Conservation (phyloP, 2,797 vertebrate species). For the Spinus olivaceus region DNA sequence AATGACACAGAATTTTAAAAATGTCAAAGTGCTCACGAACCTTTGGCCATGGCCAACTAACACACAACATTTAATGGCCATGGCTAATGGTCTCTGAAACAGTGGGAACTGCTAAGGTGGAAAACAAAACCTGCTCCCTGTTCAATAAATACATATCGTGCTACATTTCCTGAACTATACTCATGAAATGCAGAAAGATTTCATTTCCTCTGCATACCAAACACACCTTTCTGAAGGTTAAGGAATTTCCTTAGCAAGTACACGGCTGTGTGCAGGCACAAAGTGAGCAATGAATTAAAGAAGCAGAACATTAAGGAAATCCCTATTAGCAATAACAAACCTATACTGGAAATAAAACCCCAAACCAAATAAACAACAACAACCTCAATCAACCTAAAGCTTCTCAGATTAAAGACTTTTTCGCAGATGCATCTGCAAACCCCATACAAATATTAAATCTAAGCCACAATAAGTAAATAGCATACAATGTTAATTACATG, state of each 20-base stretch:
- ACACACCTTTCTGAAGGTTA: not conserved
- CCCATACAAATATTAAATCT: not conserved
- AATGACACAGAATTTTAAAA: not conserved
- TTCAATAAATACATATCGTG: not conserved
- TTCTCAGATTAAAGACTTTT: not conserved
- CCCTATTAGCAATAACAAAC: not conserved
- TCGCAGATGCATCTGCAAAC: not conserved
- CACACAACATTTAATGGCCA: not conserved
- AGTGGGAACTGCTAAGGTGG: not conserved
- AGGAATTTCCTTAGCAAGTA: not conserved
- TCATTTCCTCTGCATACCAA: not conserved
- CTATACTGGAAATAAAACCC: not conserved
- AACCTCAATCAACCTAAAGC: not conserved
- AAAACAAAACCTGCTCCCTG: fast-evolving
- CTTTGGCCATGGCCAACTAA: not conserved
- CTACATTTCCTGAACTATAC: not conserved
- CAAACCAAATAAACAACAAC: not conserved
- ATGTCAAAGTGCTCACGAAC: not conserved
- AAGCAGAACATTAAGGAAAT: not conserved
- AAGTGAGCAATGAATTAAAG: not conserved
- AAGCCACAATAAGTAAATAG: not conserved
- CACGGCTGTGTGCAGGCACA: not conserved
- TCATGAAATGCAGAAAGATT: not conserved
- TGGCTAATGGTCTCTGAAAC: not conserved
- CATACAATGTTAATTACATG: not conserved